Base-by-base conservation (phyloP, 2,797 vertebrate species). In the Garrulus glandarius region DNA sequence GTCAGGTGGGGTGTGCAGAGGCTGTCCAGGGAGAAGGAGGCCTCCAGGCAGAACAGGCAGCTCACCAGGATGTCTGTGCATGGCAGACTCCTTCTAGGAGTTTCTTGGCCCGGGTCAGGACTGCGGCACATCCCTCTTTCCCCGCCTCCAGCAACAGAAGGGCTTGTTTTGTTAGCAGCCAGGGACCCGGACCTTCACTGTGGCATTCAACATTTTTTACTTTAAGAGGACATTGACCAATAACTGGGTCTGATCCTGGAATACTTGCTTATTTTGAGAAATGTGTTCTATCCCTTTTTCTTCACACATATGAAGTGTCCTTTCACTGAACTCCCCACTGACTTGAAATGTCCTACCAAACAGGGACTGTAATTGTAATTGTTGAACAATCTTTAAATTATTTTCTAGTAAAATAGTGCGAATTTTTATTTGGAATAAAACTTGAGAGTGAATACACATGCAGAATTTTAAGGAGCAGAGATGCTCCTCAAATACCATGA, bases 1-100 rank as follows among this genome's bases (percentile, higher is more conserved):
- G 4, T 20, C 4, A 5, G 30, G 17, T 26, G 37, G 13, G 30
- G 4, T 49, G 36, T 64, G 49, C n/a, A 24, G 22, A 50, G 44
- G 6, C 17, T 70, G 21, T 37, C 1, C 0, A 3, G 44, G 16
- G 10, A 41, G 29, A 71, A 5, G 1, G 15, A 34, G 26, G 23
- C 13, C 67, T 71, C n/a, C n/a, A 39, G 50, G 37, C 68, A 76
- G 41, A 37, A 50, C 29, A 27, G 50, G 80, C 65, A 60, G 52
- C 43, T 87, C 43, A 39, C 9, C 18, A 13, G n/a, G 10, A 4
- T 0, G 0, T 36, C 47, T 3, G 3, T 55, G 64, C 23, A 2
- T 18, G n/a, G 26, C 34, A 67, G 29, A 37, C 15, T 6, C 26
- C 36, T 72, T 52, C 9, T 44, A 20, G 41, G 60, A 61, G 6